Evolutionary conservation across 2,113 vertebrate species (phyloP).

Genomic region (Tylochromis polylepis): DNA sequence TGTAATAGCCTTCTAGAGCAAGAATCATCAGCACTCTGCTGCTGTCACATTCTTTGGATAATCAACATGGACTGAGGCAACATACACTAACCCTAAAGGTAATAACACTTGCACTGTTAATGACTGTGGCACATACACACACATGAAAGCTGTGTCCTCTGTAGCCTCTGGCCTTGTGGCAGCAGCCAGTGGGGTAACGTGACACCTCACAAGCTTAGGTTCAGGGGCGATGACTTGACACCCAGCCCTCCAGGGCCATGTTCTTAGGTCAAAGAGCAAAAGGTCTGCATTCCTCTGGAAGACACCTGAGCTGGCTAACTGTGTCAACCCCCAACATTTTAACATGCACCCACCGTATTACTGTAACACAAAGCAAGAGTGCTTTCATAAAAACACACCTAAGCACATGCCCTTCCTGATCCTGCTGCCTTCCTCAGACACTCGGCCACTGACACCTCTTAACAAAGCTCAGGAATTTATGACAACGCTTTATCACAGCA

Average conservation of each 20-base stretch:
- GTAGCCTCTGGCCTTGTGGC: slow-evolving; percentile 57
- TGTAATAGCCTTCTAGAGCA: not conserved
- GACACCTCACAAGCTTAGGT: slow-evolving; percentile 52
- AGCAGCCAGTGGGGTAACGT: slow-evolving; percentile 45
- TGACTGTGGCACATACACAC: slow-evolving; percentile 12
- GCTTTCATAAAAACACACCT: not conserved
- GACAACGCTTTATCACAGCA: slow-evolving; percentile 33
- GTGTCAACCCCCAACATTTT: slow-evolving; percentile 4
- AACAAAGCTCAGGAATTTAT: slow-evolving; percentile 66
- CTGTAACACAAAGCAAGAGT: slow-evolving; percentile 41
- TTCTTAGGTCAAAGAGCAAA: slow-evolving; percentile 62
- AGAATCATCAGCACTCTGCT: not conserved
- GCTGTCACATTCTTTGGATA: not conserved
- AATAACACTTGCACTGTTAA: slow-evolving; percentile 27
- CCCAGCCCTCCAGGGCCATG: slow-evolving; percentile 58
- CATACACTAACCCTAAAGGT: not conserved
- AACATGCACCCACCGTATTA: slow-evolving; percentile 21
- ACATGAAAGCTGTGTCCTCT: slow-evolving; percentile 24
- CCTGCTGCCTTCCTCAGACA: slow-evolving; percentile 28
- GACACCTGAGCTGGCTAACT: slow-evolving; percentile 49
- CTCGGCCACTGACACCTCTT: slow-evolving; percentile 48
- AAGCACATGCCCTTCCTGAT: slow-evolving; percentile 16
- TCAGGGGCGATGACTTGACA: slow-evolving; percentile 61
- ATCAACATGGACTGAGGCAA: not conserved
- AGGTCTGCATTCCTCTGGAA: slow-evolving; percentile 56